Conservation (phyloP, 2,797 vertebrate species). For the Sitta carolinensis region DNA sequence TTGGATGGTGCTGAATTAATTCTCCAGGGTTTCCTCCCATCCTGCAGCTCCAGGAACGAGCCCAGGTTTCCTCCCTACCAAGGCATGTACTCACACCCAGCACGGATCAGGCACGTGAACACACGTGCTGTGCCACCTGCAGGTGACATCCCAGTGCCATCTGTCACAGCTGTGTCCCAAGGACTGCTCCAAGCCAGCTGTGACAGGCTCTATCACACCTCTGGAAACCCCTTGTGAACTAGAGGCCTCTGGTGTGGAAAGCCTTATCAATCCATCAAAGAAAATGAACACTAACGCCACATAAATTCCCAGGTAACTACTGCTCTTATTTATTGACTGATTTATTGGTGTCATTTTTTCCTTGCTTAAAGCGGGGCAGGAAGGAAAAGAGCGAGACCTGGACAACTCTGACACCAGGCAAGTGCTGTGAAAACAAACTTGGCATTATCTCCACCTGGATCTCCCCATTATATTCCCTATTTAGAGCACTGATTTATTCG, state of each 20-base stretch:
- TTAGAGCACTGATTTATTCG: background rate
- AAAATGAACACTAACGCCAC: background rate
- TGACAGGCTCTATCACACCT: background rate
- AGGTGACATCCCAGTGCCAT: background rate
- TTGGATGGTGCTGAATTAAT: background rate
- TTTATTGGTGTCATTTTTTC: background rate
- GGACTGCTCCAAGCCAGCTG: background rate
- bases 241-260: background rate
- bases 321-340: background rate
- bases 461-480: background rate
- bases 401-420: background rate
- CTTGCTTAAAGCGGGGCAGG: background rate
- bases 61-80: background rate
- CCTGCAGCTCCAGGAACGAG: background rate
- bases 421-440: background rate
- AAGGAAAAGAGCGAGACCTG: background rate
- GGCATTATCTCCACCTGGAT: background rate
- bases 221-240: background rate
- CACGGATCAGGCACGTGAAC: rapidly evolving
- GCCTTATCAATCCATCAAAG: background rate
- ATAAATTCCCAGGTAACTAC: background rate
- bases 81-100: rapidly evolving
- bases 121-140: background rate
- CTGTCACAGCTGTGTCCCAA: background rate
- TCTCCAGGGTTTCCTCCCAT: background rate